phyloP scores from a whole-genome alignment of 2,113 vertebrate genomes.

The Rhinogobius similis region DNA sequence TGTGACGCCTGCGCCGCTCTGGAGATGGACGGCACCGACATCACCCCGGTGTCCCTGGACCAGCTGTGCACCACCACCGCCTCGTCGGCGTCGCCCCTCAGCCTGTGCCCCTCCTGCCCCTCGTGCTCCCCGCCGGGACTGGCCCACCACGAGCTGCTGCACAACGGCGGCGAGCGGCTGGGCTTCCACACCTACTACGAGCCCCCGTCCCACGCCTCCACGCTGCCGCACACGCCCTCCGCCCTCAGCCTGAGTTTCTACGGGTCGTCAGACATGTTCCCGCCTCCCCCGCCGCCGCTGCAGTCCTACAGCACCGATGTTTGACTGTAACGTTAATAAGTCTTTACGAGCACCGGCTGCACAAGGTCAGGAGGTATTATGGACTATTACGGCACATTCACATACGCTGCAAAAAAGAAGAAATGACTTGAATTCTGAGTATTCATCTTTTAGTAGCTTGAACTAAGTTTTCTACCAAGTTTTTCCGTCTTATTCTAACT shows the following conservation, averaged over 20 bases:
- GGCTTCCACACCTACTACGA: conserved; percentile 84
- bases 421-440: not conserved
- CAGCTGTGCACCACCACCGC: conserved; percentile 61
- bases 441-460: not conserved
- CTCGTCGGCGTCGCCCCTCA: conserved; percentile 36
- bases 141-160: conserved; percentile 71
- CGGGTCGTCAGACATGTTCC: conserved; percentile 76
- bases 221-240: conserved; percentile 70
- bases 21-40: conserved; percentile 78
- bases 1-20: conserved; percentile 89
- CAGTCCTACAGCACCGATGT: conserved; percentile 92
- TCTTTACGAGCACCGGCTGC: conserved; percentile 17
- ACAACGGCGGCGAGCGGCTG: conserved; percentile 87
- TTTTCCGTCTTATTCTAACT: not conserved
- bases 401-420: conserved; percentile 8
- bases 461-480: no score
- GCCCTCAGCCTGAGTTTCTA: conserved; percentile 84
- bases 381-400: conserved; percentile 30
- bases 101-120: conserved; percentile 80
- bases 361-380: conserved; percentile 3
- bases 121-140: conserved; percentile 83
- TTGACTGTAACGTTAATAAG: conserved; percentile 61
- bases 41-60: conserved; percentile 71
- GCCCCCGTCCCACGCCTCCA: conserved; percentile 79
- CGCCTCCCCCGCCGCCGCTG: conserved; percentile 79